phyloP scores from a whole-genome alignment of 1,140 invertebrate species.

The Plectus sambesii region DNA sequence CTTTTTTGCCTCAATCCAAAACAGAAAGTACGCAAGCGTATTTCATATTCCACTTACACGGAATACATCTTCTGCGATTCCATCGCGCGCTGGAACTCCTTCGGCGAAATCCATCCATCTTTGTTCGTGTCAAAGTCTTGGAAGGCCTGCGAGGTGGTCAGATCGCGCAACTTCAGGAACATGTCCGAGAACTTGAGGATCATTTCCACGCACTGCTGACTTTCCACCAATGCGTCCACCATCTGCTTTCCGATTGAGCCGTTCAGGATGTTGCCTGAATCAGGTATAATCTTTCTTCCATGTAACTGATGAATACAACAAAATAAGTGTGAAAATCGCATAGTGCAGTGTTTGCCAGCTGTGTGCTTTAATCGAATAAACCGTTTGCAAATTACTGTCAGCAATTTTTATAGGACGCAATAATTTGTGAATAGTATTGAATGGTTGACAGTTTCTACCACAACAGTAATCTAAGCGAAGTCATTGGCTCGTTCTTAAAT shows the following conservation, averaged over 20 bases:
- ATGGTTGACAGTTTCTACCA: too few species aligned
- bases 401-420: constrained; percentile 1
- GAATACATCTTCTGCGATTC: constrained; percentile 97
- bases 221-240: constrained; percentile 98
- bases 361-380: not conserved
- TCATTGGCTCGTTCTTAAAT: not conserved
- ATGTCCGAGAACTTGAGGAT: constrained; percentile 99
- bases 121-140: constrained; percentile 85
- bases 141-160: constrained; percentile 74
- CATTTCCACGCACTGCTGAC: constrained; percentile 93
- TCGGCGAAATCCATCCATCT: constrained; percentile 93
- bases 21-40: not conserved
- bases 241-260: constrained; percentile 99
- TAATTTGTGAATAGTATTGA: too few species aligned
- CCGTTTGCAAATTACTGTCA: not conserved
- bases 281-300: too few species aligned
- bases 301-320: constrained; percentile 20
- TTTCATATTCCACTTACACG: constrained; percentile 61
- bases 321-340: too few species aligned
- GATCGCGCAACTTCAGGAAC: constrained; percentile 93
- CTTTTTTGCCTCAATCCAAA: not conserved
- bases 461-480: not conserved
- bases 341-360: too few species aligned
- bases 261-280: constrained; percentile 72
- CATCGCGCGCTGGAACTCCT: constrained; percentile 98